A percentile compares a stretch with the other conserved stretches of the same genome.
Evolutionary conservation across 2,888 invertebrate species (phyloP).

Genomic region (Callimorpha dominula): DNA sequence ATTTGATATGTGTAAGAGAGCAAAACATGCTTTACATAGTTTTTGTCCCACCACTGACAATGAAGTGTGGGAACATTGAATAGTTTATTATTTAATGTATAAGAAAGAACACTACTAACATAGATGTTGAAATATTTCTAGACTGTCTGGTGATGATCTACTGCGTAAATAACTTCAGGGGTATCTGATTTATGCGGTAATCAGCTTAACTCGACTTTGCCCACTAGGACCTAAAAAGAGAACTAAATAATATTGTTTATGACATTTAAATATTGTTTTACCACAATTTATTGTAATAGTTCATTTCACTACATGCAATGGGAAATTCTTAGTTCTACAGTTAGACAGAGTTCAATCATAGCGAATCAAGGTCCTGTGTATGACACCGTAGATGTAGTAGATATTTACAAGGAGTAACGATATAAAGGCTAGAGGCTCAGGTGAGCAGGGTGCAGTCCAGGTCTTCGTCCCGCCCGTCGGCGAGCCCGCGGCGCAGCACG

Average conservation of each 20-base stretch:
- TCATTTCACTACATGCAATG: not conserved
- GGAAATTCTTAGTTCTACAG: not conserved
- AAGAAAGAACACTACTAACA: too few species aligned
- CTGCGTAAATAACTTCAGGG: not conserved
- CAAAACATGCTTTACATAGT: not conserved
- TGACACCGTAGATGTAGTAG: constrained; percentile 3
- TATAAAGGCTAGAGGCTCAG: constrained; percentile 80
- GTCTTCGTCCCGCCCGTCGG: constrained; percentile 96
- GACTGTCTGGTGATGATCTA: not conserved
- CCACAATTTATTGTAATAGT: not conserved
- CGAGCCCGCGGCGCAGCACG: constrained; percentile 93
- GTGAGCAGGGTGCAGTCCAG: constrained; percentile 96
- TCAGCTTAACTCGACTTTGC: not conserved
- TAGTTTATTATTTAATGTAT: too few species aligned
- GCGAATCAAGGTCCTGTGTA: not conserved
- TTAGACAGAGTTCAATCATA: not conserved
- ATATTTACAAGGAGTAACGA: constrained; percentile 1
- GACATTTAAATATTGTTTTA: not conserved
- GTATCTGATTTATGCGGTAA: not conserved
- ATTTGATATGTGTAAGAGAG: not conserved
- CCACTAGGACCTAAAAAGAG: not conserved
- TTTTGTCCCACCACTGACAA: too few species aligned
- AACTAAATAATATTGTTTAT: not conserved
- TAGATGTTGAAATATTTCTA: not conserved
- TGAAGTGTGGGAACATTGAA: too few species aligned